Base-by-base conservation (phyloP, 2,113 vertebrate genomes). In the Paracanthobrama guichenoti region DNA sequence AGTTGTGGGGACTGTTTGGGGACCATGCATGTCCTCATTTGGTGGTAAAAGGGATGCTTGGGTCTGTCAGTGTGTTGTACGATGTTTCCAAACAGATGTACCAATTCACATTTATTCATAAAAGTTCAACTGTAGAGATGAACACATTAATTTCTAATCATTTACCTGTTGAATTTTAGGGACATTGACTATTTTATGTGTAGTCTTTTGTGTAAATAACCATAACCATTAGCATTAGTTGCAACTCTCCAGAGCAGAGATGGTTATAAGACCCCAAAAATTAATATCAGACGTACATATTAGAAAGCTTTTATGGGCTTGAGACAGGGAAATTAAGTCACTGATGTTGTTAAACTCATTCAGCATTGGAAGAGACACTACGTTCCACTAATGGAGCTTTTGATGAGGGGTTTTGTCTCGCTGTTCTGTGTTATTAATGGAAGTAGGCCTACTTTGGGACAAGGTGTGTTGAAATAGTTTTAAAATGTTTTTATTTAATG, bases 11-110 rank as follows among this genome's bases (percentile, higher is more conserved):
- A 67, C 60, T 80, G 79, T 67, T 67, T 80, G 46, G 79, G 79
- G 79, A 80, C 24, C 44, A 50, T 48, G 44, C 42, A 50, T 67
- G 79, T 10, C 79, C 79, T 80, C 59, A 67, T 80, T 80, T 67
- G 3, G 7, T 67, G n/a, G 18, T 31, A 14, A 2, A 31, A 80
- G 10, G 10, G 24, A 50, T 67, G 78, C 31, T 80, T 80, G 24
- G 16, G 60, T 28, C 44, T 67, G 24, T 66, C 11, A 10, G 12
- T 18, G 39, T 28, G 13, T 24, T 60, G n/a, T 60, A n/a, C 18
- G 31, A 57, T 57, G 18, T 77, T 35, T 44, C 57, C 3, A 39
- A 62, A 64, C 57, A 46, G 16, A 66, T 48, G 42, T 67, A 72
- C 24, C 72, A 10, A 26, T 53, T 39, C 67, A 39, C 13, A 20